A percentile compares a stretch with the other conserved stretches of the same genome.
phyloP scores from a whole-genome alignment of 2,113 vertebrate genomes.

The Cephalopholis sonnerati region DNA sequence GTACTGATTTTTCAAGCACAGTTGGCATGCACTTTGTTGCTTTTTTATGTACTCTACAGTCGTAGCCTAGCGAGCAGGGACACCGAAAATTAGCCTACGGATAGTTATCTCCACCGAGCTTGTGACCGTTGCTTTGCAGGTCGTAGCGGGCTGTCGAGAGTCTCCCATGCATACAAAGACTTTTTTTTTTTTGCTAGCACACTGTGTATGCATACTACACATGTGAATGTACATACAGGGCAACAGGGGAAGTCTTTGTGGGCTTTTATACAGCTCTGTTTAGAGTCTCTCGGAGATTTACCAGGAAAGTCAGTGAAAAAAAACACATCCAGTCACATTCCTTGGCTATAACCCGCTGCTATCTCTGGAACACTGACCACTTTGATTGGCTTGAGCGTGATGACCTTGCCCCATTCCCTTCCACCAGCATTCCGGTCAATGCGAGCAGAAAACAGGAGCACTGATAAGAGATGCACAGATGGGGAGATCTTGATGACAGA shows the following conservation, averaged over 20 bases:
- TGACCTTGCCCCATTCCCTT: slow-evolving; percentile 80
- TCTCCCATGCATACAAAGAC: neutral
- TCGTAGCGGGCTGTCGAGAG: neutral
- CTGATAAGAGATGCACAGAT: slow-evolving; percentile 80
- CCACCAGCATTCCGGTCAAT: slow-evolving; percentile 72
- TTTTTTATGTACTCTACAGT: neutral
- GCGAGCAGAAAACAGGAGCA: slow-evolving; percentile 69
- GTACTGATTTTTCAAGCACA: neutral
- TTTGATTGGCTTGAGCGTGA: slow-evolving; percentile 78
- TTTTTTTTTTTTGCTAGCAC: neutral
- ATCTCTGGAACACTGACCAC: slow-evolving; percentile 74
- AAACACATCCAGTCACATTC: slow-evolving; percentile 61
- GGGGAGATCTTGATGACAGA: slow-evolving; percentile 75
- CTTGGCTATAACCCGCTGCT: slow-evolving; percentile 63
- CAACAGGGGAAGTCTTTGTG: slow-evolving; percentile 22
- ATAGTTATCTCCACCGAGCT: neutral
- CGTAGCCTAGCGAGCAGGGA: neutral
- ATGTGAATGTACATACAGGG: neutral
- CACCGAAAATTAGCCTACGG: neutral
- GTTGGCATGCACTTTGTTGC: neutral
- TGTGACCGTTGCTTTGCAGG: neutral
- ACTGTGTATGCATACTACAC: neutral
- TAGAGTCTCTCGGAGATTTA: slow-evolving; percentile 46
- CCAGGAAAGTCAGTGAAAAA: slow-evolving; percentile 44
- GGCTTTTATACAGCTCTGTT: slow-evolving; percentile 18